Base-by-base conservation (phyloP, 2,797 vertebrate species). In the Falco berigora region DNA sequence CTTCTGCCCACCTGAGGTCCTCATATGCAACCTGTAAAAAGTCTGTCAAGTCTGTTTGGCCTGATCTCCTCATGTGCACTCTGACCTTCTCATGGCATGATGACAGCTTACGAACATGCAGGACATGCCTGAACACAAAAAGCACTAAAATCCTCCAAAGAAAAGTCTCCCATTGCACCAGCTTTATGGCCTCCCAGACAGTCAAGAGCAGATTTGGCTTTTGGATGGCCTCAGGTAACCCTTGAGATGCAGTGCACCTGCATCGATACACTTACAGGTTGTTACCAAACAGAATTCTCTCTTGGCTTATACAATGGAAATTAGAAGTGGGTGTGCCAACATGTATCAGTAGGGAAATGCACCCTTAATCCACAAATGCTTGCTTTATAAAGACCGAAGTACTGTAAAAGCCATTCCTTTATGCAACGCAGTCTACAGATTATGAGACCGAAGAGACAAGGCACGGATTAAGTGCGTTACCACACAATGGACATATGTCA, bases 311-410 rank as follows among this genome's bases (percentile, higher is more conserved):
- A 92, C 93, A 89, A 79, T 93, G 74, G 86, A 95, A 95, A 93
- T 80, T 85, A 85, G 63, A 92, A 82, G 53, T 63, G 76, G 90
- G 77, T 93, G 90, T 91, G 94, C 80, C 92, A 94, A 62, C 42
- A 44, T 47, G 58, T 80, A 87, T 79, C 53, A 23, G 86, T 68
- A 87, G 72, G 40, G 46, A 95, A 97, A 97, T 75, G 80, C 74
- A 96, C 64, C 14, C 80, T 87, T 96, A 97, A 95, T 95, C 96
- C 93, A 87, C 46, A 79, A 92, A 93, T 96, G 83, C 92, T 68
- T 96, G 77, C 46, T 91, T 91, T 96, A 80, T 86, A 64, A 96
- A 94, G 75, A 86, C 38, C 53, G 74, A 92, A 91, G 62, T 80
- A 87, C 84, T 68, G n/a, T 82, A 94, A 96, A 95, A 94, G 74